phyloP scores from a whole-genome alignment of 2,113 vertebrate species.

The Eurystomus gularis region DNA sequence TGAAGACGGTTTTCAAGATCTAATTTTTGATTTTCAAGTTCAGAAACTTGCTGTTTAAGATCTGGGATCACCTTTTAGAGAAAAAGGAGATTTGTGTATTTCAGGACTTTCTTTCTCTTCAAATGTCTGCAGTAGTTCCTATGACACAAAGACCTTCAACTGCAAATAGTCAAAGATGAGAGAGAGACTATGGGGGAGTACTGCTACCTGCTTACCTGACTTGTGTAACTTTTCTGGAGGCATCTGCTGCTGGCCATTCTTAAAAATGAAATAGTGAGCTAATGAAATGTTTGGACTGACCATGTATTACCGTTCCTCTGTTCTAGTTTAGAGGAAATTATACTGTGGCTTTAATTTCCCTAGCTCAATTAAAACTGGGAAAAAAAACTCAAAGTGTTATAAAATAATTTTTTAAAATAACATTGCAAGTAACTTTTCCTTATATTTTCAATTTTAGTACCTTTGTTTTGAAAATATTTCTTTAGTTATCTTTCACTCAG shows the following conservation, averaged over 20 bases:
- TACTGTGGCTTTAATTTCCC: not conserved
- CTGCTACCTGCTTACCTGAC: not conserved
- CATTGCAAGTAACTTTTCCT: not conserved
- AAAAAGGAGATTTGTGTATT: not conserved
- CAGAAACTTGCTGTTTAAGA: constrained; percentile 86
- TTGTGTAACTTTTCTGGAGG: not conserved
- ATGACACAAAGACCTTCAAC: not conserved
- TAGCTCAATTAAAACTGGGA: not conserved
- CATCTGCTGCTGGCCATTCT: not conserved
- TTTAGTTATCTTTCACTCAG: not conserved
- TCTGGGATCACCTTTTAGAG: constrained; percentile 85
- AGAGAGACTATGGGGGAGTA: not conserved
- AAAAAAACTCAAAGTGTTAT: not conserved
- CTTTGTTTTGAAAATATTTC: not conserved
- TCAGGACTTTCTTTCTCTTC: not conserved
- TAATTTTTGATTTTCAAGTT: constrained; percentile 87
- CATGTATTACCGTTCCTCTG: not conserved
- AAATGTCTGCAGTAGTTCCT: not conserved
- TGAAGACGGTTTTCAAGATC: constrained; percentile 82
- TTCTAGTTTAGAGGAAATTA: not conserved
- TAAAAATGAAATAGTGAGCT: not conserved
- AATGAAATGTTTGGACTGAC: not conserved
- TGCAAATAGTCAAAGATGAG: not conserved
- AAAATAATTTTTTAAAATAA: not conserved
- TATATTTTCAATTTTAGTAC: not conserved